Evolutionary conservation across 2,888 invertebrate species (phyloP).

Genomic region (Aphelenchoides bicaudatus): DNA sequence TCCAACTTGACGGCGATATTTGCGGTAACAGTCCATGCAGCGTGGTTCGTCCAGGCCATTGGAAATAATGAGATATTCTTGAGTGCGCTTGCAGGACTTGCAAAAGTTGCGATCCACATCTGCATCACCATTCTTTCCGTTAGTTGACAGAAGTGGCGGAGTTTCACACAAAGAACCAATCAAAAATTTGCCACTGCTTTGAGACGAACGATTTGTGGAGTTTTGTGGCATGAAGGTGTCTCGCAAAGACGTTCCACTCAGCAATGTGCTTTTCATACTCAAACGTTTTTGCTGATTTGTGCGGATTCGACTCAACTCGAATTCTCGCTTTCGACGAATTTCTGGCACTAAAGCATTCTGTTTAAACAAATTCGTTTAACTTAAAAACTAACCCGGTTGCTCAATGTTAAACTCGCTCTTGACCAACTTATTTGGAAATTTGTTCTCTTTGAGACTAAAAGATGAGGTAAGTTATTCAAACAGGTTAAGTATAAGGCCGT

Average conservation of each 20-base stretch:
- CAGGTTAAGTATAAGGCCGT: too few relatives aligned
- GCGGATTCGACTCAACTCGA: slow-evolving; percentile 42
- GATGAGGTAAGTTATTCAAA: too few relatives aligned
- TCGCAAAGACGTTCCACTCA: not conserved
- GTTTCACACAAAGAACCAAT: not conserved
- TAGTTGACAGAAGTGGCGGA: not conserved
- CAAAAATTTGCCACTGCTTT: not conserved
- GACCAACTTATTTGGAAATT: too few relatives aligned
- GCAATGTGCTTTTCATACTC: slow-evolving; percentile 6
- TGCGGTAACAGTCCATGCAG: slow-evolving; percentile 44
- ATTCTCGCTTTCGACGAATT: slow-evolving; percentile 36
- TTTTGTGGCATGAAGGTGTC: not conserved
- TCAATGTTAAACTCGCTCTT: too few relatives aligned
- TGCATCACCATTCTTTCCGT: slow-evolving; percentile 3
- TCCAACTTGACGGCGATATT: slow-evolving; percentile 31
- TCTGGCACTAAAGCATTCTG: too few relatives aligned
- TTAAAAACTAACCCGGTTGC: too few relatives aligned
- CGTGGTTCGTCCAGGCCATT: slow-evolving; percentile 44
- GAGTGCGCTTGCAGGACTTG: slow-evolving; percentile 29
- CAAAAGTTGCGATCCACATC: slow-evolving; percentile 16
- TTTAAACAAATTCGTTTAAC: too few relatives aligned
- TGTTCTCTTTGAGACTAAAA: too few relatives aligned
- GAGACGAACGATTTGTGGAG: too few relatives aligned
- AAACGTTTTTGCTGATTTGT: slow-evolving; percentile 48
- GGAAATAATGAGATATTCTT: slow-evolving; percentile 43